Percentiles rank a stretch among this genome's conserved stretches.
These are phyloP conservation scores for Nothoprocta perdicaria DNA, from an alignment of 2,113 vertebrate genomes.

Conservation along the genomic window DNA sequence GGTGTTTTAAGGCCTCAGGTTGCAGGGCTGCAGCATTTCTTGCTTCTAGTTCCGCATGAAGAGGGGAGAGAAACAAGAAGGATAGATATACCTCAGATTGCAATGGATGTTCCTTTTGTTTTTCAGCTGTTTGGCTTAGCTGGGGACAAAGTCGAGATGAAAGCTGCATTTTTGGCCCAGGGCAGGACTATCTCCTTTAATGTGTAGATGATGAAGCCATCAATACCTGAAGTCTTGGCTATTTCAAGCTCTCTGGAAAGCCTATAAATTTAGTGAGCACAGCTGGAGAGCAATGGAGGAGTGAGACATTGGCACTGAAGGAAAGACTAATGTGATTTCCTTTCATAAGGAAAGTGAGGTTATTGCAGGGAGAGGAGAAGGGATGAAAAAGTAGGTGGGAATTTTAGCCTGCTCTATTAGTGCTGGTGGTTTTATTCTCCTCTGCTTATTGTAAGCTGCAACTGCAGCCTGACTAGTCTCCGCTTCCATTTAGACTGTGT, in stretches of 20 bases:
- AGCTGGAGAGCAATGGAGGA: neutral
- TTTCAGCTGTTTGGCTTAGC: neutral
- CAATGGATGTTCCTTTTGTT: rapidly evolving
- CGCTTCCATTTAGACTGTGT: neutral
- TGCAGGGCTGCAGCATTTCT: neutral
- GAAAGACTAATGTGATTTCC: neutral
- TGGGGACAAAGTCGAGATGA: neutral
- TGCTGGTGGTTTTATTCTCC: neutral
- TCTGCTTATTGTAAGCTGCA: neutral
- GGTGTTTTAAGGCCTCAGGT: neutral
- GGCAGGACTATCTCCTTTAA: neutral
- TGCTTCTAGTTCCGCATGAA: neutral
- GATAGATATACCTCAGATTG: neutral
- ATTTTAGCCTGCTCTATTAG: neutral
- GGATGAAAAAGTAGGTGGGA: neutral
- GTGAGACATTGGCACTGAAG: neutral
- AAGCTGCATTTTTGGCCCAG: neutral
- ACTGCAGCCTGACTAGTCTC: neutral
- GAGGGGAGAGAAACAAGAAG: neutral
- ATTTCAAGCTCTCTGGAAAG: neutral
- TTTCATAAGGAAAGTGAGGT: neutral
- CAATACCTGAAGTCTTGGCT: neutral
- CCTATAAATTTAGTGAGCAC: neutral
- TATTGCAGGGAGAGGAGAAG: neutral
- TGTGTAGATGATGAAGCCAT: too few relatives aligned